Percentiles rank a stretch among this genome's conserved stretches.
phyloP scores from a whole-genome alignment of 2,888 invertebrate species.

The Gortyna flavago region DNA sequence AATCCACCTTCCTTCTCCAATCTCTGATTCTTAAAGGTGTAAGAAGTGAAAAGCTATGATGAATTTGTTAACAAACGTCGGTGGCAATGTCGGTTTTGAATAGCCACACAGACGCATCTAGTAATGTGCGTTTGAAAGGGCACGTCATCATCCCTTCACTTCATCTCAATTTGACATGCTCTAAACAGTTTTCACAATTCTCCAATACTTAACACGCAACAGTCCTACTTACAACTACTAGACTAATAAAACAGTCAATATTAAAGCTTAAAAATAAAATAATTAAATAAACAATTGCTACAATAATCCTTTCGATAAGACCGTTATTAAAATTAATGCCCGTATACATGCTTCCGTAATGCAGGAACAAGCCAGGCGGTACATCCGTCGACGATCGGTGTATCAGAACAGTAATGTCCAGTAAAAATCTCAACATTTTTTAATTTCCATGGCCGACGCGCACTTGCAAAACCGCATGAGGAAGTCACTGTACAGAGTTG shows the following conservation, averaged over 20 bases:
- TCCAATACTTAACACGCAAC: not conserved
- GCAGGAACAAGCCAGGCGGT: constrained; percentile 8
- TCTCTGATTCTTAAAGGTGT: not conserved
- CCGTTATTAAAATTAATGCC: constrained; percentile 14
- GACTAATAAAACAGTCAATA: not conserved
- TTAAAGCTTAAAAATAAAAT: not conserved
- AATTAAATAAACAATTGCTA: not conserved
- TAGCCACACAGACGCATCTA: not conserved
- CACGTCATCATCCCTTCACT: not conserved
- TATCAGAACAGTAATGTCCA: constrained; percentile 43
- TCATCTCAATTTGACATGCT: not conserved
- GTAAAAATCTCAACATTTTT: constrained; percentile 56
- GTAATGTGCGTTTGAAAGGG: not conserved
- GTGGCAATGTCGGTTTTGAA: not conserved
- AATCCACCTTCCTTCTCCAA: not conserved
- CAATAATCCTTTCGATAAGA: not conserved
- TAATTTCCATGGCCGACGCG: constrained; percentile 37
- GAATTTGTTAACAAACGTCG: not conserved
- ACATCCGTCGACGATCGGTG: constrained; percentile 14
- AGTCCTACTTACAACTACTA: not conserved
- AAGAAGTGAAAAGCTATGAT: not conserved
- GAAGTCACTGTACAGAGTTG: constrained; percentile 40
- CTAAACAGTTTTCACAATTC: not conserved
- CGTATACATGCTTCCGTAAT: constrained; percentile 2
- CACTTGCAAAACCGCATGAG: constrained; percentile 30